Percentiles rank a stretch among this genome's conserved stretches.
Conservation (phyloP, 2,113 vertebrate genomes). For the Paracanthobrama guichenoti region DNA sequence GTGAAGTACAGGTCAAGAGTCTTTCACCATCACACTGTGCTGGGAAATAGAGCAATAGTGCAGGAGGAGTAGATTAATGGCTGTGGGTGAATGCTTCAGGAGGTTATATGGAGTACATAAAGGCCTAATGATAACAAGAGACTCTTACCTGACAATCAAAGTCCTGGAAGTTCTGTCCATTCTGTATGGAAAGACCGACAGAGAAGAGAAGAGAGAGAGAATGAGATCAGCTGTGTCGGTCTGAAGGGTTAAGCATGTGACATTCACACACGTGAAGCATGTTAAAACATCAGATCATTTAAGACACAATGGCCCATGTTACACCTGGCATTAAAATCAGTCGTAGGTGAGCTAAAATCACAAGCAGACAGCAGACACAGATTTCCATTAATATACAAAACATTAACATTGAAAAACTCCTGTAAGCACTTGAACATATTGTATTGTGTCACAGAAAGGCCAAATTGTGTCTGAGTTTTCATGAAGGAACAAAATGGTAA, state of each 20-base stretch:
- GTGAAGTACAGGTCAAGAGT: constrained; percentile 17
- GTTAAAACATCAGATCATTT: background rate
- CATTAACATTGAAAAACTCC: too few relatives aligned
- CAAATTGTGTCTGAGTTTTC: too few relatives aligned
- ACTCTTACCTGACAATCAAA: constrained; percentile 91
- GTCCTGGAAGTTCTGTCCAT: constrained; percentile 90
- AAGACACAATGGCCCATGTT: background rate
- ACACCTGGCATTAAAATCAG: background rate
- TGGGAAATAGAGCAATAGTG: background rate
- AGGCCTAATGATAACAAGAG: background rate
- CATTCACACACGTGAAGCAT: too few relatives aligned
- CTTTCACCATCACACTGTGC: background rate
- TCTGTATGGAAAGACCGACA: constrained; percentile 76
- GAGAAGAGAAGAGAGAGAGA: constrained; percentile 19
- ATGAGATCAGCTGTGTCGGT: background rate
- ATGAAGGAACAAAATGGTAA: too few relatives aligned
- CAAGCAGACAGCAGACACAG: too few relatives aligned
- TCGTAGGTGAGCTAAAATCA: too few relatives aligned
- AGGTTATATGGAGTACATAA: background rate
- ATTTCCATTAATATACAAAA: too few relatives aligned
- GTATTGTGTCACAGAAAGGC: too few relatives aligned
- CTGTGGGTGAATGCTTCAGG: background rate
- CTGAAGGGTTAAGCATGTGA: background rate
- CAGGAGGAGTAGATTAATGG: constrained; percentile 13
- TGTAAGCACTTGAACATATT: too few relatives aligned